Evolutionary conservation across 1,140 invertebrate genomes (phyloP), one percentile per base, ranked within the genome.

Genomic region (Euborellia annulipes): DNA sequence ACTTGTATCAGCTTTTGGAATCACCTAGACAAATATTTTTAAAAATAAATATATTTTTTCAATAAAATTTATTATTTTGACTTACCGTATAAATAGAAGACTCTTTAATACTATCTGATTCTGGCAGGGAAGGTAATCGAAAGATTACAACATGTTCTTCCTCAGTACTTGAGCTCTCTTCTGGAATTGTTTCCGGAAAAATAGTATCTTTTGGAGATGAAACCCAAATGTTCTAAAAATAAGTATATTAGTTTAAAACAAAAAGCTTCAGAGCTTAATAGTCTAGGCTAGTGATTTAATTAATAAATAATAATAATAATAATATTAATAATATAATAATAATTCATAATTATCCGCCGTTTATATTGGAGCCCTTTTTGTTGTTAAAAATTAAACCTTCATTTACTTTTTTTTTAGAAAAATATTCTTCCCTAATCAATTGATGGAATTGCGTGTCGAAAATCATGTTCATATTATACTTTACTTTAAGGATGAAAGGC

Each of bases 81-180:
- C 55, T 64, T 64, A 80, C 77, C 42, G 77, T 77, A 55, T 76
- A 82, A 50, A 81, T 75, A 3, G 75, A 65, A 9, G 62, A 66
- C 59, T 72, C 65, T 50, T 67, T 67, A 9, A 71, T 60, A 11
- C 64, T 66, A 38, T 74, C 79, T 3, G 74, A 72, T 53, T 79
- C 79, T 49, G 73, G 74, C 38, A 82, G 64, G 1, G 79, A 79
- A 14, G 80, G 79, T 34, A 85, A 61, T 2, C 79, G 69, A 54
- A 84, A 84, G 58, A 85, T 85, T 54, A 82, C 85, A 54, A 90
- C 84, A 59, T 89, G 85, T 62, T 91, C 86, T 58, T 90, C 87
- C 63, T 89, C 85, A 37, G 83, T 82, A 53, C 85, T 88, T 3
- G 85, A 89, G 57, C 82, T 87, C 61, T 91, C 87, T 65, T 91